phyloP scores from a whole-genome alignment of 2,113 vertebrate genomes.

The Aleadryas rufinucha region DNA sequence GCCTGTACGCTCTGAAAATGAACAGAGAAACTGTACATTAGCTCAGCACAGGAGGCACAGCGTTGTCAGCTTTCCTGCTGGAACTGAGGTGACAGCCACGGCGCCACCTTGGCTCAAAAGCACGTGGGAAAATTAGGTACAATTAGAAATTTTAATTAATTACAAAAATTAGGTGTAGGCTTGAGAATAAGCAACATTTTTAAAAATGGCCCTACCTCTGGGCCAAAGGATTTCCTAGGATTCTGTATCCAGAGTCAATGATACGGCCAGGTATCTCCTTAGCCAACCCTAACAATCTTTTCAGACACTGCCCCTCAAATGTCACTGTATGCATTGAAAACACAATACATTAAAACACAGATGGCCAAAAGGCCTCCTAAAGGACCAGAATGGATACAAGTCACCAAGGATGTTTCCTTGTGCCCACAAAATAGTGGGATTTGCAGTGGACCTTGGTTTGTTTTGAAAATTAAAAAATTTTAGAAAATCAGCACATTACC shows the following conservation, averaged over 20 bases:
- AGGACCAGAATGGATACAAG: neutral
- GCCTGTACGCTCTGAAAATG: slow-evolving; percentile 85
- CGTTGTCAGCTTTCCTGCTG: neutral
- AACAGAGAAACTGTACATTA: neutral
- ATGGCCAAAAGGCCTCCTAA: neutral
- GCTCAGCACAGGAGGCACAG: neutral
- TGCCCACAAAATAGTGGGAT: neutral
- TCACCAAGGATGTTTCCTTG: neutral
- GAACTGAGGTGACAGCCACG: neutral
- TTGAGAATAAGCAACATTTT: neutral
- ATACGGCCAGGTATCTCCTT: neutral
- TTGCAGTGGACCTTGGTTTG: neutral
- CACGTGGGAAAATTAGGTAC: rapidly evolving
- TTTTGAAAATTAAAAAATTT: neutral
- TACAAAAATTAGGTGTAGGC: neutral
- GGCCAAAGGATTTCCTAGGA: neutral
- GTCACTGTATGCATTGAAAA: neutral
- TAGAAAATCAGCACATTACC: slow-evolving; percentile 62
- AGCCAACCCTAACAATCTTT: neutral
- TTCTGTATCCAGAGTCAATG: neutral
- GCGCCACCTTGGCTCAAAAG: neutral
- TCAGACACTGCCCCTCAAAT: neutral
- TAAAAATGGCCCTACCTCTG: neutral
- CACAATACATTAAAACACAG: neutral
- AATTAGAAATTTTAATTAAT: neutral